Base-by-base conservation (phyloP, 2,888 invertebrate genomes). In the Gymnosoma rotundatum region DNA sequence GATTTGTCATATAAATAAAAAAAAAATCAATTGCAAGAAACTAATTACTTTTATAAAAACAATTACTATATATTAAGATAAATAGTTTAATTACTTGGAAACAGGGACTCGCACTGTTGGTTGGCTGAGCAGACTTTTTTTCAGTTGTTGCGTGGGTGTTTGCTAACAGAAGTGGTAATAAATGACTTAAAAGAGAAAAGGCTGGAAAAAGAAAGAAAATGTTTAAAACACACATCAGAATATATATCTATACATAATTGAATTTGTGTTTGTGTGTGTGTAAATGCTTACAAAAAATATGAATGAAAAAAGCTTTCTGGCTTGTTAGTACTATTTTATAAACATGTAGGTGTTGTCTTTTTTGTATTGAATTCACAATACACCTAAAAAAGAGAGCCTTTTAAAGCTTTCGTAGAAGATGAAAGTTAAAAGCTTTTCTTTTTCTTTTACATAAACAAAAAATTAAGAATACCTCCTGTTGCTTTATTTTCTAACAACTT, bases 401-500 rank as follows among this genome's bases (percentile, higher is more conserved):
- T 0, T 4, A 66, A 66, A 83, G 83, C 83, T 83, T 80, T 58
- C 16, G n/a, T 21, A 64, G 64, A 76, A 70, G 56, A 75, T 70
- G 63, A 75, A 83, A 73, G 72, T 61, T 60, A 2, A 50, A 80
- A 76, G 73, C 67, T 76, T 67, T 25, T 36, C 1, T 12, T 16
- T 70, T 42, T 45, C 60, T 52, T 56, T 16, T 38, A n/a, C n/a
- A n/a, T n/a, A n/a, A 32, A 10, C 32, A 32, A 32, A 32, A 32
- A 32, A 32, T 32, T n/a, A n/a, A 50, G 63, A 52, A 58, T 74
- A 78, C 84, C 84, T 84, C 84, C 84, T 84, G 84, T 84, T 84
- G 84, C 81, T 70, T 81, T 63, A 52, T 56, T 74, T 75, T 79
- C 18, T 5, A 72, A 72, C 83, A 84, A 84, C 84, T 84, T 84